Conservation (phyloP, 2,113 vertebrate genomes). For the Ammodytes marinus region DNA sequence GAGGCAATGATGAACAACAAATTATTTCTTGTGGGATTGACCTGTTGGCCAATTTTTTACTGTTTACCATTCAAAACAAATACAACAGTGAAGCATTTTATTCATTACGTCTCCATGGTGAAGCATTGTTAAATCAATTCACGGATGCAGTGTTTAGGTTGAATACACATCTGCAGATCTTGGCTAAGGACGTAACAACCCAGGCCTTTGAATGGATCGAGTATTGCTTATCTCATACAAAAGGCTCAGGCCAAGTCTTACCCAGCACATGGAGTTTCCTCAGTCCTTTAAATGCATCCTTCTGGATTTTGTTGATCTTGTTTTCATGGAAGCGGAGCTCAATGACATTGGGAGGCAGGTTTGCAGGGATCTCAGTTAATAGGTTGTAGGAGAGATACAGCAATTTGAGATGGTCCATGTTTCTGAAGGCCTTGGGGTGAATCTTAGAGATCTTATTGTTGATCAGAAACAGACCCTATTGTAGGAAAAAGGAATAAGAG, state of each 20-base stretch:
- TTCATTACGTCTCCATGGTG: background rate
- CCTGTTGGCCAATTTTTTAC: background rate
- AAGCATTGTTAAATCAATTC: background rate
- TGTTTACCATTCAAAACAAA: background rate
- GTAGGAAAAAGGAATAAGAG: background rate
- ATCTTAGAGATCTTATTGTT: constrained; percentile 96
- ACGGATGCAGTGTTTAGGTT: background rate
- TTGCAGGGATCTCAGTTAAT: constrained; percentile 92
- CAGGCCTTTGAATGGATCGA: background rate
- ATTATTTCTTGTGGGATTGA: background rate
- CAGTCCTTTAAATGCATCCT: constrained; percentile 92
- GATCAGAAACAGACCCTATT: constrained; percentile 94
- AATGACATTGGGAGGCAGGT: constrained; percentile 91
- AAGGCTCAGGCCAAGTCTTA: constrained; percentile 60
- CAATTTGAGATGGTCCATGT: constrained; percentile 89
- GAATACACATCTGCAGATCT: constrained; percentile 1
- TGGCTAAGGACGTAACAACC: background rate
- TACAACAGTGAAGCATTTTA: background rate
- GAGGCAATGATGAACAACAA: background rate
- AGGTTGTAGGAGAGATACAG: constrained; percentile 96
- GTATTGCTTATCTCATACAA: background rate
- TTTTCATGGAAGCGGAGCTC: constrained; percentile 97
- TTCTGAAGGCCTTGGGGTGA: constrained; percentile 94
- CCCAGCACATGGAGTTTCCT: constrained; percentile 95
- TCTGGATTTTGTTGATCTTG: constrained; percentile 92